These are phyloP conservation scores for Aspidiotus destructor DNA, from an alignment of 2,888 invertebrate genomes.

Conservation along the genomic window DNA sequence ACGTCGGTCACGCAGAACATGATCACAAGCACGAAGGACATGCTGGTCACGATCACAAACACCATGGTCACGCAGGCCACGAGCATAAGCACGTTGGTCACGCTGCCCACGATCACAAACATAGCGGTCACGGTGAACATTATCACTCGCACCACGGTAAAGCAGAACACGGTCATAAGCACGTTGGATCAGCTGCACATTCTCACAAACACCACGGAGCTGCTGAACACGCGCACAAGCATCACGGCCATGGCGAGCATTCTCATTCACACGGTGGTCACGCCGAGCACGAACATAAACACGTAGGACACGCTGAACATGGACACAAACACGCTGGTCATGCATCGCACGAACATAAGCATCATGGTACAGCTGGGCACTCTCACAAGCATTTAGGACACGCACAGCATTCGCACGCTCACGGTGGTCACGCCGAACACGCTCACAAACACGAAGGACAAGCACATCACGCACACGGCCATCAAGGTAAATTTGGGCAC, in stretches of 20 bases:
- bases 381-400: constrained; percentile 36
- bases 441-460: constrained; percentile 37
- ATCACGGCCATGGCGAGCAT: constrained; percentile 36
- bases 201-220: constrained; percentile 45
- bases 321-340: constrained; percentile 36
- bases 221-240: constrained; percentile 39
- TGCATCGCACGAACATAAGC: constrained; percentile 35
- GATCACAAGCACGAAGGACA: constrained; percentile 39
- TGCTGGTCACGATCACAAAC: constrained; percentile 38
- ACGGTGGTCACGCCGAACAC: constrained; percentile 36
- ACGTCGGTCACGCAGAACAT: constrained; percentile 38
- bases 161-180: constrained; percentile 43
- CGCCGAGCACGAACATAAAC: constrained; percentile 44
- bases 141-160: constrained; percentile 42
- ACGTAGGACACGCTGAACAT: constrained; percentile 40
- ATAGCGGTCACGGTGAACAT: constrained; percentile 44
- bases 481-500: constrained; percentile 37
- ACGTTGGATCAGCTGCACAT: constrained; percentile 45
- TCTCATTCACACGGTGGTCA: constrained; percentile 38
- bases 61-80: constrained; percentile 37
- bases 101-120: constrained; percentile 40
- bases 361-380: constrained; percentile 35
- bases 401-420: constrained; percentile 35
- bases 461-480: constrained; percentile 36
- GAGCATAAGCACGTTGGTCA: constrained; percentile 39